These are phyloP conservation scores for Coenonympha glycerion DNA, from an alignment of 2,888 invertebrate genomes.

Conservation along the genomic window DNA sequence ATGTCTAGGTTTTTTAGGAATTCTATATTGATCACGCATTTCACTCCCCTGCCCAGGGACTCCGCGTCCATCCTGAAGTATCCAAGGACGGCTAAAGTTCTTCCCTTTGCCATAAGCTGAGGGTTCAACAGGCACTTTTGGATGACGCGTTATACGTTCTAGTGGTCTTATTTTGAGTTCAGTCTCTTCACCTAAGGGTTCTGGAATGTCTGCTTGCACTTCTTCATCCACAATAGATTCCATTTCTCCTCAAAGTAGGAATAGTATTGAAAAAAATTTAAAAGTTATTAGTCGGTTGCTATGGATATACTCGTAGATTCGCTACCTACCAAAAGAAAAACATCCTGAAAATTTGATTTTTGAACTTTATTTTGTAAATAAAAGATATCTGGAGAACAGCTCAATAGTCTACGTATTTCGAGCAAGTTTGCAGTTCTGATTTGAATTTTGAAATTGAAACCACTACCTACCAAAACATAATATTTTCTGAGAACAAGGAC, in stretches of 20 bases:
- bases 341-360: too few species aligned
- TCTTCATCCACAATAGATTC: conserved; percentile 37
- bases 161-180: conserved; percentile 53
- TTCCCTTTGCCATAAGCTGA: conserved; percentile 60
- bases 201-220: conserved; percentile 58
- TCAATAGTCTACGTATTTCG: too few species aligned
- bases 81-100: conserved; percentile 62
- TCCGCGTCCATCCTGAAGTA: conserved; percentile 61
- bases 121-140: conserved; percentile 60
- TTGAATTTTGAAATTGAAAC: too few species aligned
- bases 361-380: too few species aligned
- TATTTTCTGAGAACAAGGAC: too few species aligned
- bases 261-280: too few species aligned
- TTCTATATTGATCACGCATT: conserved; percentile 50
- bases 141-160: conserved; percentile 56
- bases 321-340: too few species aligned
- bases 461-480: too few species aligned
- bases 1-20: conserved; percentile 46
- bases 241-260: not conserved
- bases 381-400: too few species aligned
- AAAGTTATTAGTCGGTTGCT: conserved; percentile 11
- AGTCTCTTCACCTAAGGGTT: conserved; percentile 41
- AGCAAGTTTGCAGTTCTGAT: too few species aligned
- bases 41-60: conserved; percentile 55
- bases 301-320: too few species aligned